Base-by-base conservation (phyloP, 1,140 invertebrate species). In the Oryzaephilus surinamensis region DNA sequence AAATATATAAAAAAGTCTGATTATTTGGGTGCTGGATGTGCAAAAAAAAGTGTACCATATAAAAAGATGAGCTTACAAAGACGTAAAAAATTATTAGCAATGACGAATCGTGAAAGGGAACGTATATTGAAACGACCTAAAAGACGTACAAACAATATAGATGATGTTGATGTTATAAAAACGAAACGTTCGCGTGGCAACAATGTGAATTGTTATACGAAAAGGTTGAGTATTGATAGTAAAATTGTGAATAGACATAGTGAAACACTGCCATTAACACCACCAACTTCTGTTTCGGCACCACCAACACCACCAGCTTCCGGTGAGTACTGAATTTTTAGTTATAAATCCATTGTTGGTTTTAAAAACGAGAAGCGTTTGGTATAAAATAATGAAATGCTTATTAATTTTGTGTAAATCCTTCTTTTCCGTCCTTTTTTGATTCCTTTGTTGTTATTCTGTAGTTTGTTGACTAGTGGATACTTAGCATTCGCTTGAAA, bases 1-100 rank as follows among this genome's bases (percentile, higher is more conserved):
- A 43, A 32, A 41, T 54, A 17, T 47, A 51, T 29, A 49, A 52
- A 38, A 49, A 50, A 30, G 46, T 24, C 23, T 10, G 4, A 62
- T 19, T 73, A 70, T 41, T 64, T 63, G 19, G 70, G 68, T 27
- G 67, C 67, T 45, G 73, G 72, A 35, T 73, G 70, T 53, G 72
- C 71, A 4, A 76, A 74, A 49, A 74, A 74, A 57, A 70, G 69
- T 42, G 67, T 72, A 32, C 71, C 72, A 26, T 74, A 73, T 48
- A 69, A 71, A 8, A 70, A 73, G 52, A 57, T 71, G 43, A 67
- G 64, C 45, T 52, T 67, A 36, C 64, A 69, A 48, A 60, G 65
- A 55, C 60, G 66, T 53, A 64, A 68, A 58, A 57, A 67, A 30
- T 47, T 71, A 26, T 60, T 72, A 51, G 61, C 60, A 12, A 49